These are phyloP conservation scores for Andinoacara biseriatus DNA, from an alignment of 2,113 vertebrate species.

Conservation along the genomic window DNA sequence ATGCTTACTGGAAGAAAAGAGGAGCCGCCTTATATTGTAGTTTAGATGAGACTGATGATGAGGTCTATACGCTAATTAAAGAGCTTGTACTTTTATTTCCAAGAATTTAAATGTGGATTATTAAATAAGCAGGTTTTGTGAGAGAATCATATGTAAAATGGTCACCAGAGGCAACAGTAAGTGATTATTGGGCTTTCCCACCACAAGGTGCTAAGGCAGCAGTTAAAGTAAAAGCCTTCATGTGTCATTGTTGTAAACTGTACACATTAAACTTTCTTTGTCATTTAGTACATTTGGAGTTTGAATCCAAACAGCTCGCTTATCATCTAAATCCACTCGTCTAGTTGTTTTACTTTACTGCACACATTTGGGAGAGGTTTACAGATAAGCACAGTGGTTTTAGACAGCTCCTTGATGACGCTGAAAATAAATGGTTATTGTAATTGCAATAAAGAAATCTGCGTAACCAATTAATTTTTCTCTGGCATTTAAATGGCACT, in stretches of 20 bases:
- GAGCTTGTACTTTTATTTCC: not conserved
- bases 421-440: not conserved
- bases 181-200: not conserved
- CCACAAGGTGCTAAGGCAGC: not conserved
- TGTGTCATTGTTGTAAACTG: not conserved
- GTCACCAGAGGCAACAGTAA: not conserved
- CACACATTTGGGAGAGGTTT: not conserved
- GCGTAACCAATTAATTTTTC: not conserved
- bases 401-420: not conserved
- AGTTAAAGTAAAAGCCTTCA: not conserved
- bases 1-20: not conserved
- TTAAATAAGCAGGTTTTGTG: not conserved
- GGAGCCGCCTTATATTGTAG: not conserved
- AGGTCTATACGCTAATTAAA: not conserved
- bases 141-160: not conserved
- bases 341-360: not conserved
- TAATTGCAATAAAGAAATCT: not conserved
- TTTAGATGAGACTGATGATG: not conserved
- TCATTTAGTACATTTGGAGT: rapidly evolving
- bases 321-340: not conserved
- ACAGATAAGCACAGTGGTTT: not conserved
- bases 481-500: not conserved
- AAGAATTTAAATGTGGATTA: not conserved
- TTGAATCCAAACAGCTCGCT: not conserved
- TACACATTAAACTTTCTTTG: not conserved